Base-by-base conservation (phyloP, 2,113 vertebrate species). In the Pterocles gutturalis region DNA sequence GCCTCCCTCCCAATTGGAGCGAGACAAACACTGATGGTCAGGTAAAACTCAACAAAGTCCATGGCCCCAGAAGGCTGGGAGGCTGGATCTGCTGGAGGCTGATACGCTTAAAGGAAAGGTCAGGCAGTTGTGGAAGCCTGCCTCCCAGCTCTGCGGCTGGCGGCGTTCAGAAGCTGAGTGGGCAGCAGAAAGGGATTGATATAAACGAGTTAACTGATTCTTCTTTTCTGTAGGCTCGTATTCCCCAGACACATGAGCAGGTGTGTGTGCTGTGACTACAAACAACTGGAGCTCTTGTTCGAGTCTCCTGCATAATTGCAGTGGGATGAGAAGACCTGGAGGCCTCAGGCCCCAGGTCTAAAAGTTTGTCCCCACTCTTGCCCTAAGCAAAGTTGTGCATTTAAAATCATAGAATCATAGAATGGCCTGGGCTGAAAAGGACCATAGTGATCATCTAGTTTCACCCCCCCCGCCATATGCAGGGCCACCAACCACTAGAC, bases 61-160 rank as follows among this genome's bases (percentile, higher is more conserved):
- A 7, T 11, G 75, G 83, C 66, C 93, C 62, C 93, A 7, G 5
- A 94, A 88, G 91, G 55, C 51, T 75, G 64, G 13, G 60, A 62
- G 60, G 58, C 72, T 95, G 80, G 67, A 71, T 94, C 66, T 95
- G 77, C 85, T 95, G 51, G 18, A 83, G 72, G 85, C 87, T 97
- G 34, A 76, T 83, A 12, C 33, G 83, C 83, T 87, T 91, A 85
- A 58, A 95, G 77, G 87, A 96, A 96, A 97, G 91, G 96, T 95
- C 97, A 97, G 85, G 54, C 93, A 87, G 55, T 24, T 64, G 80
- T 67, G 61, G 85, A 77, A 89, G 83, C 25, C 33, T 67, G 55
- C 13, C 31, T 87, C 48, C 95, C 54, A 34, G 41, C 48, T 87
- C 67, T 64, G 34, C 2, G 46, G 24, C 84, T 83, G 86, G 28